Base-by-base conservation (phyloP, 2,888 invertebrate species). In the Aphidius colemani region DNA sequence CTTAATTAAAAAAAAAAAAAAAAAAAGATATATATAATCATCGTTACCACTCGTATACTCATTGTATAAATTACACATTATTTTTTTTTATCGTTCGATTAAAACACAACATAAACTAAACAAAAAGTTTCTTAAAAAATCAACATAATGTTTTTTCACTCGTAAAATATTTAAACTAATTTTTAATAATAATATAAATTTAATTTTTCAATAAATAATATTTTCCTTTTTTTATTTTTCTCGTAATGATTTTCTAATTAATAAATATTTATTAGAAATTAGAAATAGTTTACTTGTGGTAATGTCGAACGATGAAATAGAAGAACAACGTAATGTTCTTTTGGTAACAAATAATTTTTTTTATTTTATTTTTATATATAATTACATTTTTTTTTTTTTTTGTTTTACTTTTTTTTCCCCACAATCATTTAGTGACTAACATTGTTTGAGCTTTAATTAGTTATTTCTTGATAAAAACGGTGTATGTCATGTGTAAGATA, bases 401-500 rank as follows among this genome's bases (percentile, higher is more conserved):
- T 45, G n/a, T 43, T 50, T 18, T 13, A 55, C 59, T 63, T 50
- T 59, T 65, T 56, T 67, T 66, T 65, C 68, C 63, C 79, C 80
- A 82, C 79, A 78, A 80, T 81, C 79, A 82, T 76, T 77, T 82
- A 82, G 81, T 82, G 78, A 81, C 81, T 81, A 82, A 82, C 82
- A 81, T 81, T 80, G 81, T 82, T 82, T 81, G 80, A 81, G 82
- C 82, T 82, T 82, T 76, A 78, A 79, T 78, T 82, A 82, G 82
- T 81, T 81, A 77, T 76, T 65, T 63, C 46, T 50, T 59, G 74
- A 81, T 80, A 76, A 80, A 80, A 78, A 78, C 78, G 80, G 80
- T 82, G 78, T 82, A 81, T 82, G 82, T 82, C 81, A 82, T 82
- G 81, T 82, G 81, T 82, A 81, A 81, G 77, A 79, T 81, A 81